These are phyloP conservation scores for Brachyhypopomus gauderio DNA, from an alignment of 2,113 vertebrate species.

Conservation along the genomic window DNA sequence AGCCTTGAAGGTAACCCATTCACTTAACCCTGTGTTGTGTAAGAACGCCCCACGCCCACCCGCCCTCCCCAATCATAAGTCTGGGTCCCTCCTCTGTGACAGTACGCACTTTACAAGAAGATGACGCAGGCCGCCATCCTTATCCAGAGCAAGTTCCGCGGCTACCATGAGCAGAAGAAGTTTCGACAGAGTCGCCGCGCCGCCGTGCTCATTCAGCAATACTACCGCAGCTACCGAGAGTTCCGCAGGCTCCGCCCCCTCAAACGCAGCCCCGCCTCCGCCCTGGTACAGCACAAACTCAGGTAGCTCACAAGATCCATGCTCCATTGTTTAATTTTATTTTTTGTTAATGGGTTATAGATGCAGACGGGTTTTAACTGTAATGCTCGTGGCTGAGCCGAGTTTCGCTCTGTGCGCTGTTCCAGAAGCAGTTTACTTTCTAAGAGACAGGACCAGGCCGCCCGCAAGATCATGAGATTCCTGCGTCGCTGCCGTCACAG, in stretches of 20 bases:
- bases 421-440: slow-evolving; percentile 94
- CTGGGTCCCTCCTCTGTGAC: slow-evolving; percentile 52
- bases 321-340: too few species aligned
- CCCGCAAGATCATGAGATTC: slow-evolving; percentile 99
- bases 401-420: slow-evolving; percentile 52
- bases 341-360: too few species aligned
- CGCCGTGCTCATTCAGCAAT: slow-evolving; percentile 96
- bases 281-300: slow-evolving; percentile 83
- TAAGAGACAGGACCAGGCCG: slow-evolving; percentile 99
- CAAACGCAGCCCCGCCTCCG: slow-evolving; percentile 79
- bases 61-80: background rate
- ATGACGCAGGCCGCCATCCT: slow-evolving; percentile 99
- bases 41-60: background rate
- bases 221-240: slow-evolving; percentile 94
- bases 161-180: slow-evolving; percentile 96
- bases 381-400: background rate
- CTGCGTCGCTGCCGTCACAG: slow-evolving; percentile 98
- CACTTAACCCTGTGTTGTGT: background rate
- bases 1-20: slow-evolving; percentile 98
- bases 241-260: slow-evolving; percentile 87
- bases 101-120: slow-evolving; percentile 99
- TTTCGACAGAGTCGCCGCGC: slow-evolving; percentile 97
- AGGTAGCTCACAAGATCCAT: slow-evolving; percentile 63
- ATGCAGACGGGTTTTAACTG: slow-evolving; percentile 11
- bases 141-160: slow-evolving; percentile 99